Percentiles rank a stretch among this genome's conserved stretches.
Evolutionary conservation across 2,113 vertebrate species (phyloP).

Genomic region (Paramormyrops kingsleyae): DNA sequence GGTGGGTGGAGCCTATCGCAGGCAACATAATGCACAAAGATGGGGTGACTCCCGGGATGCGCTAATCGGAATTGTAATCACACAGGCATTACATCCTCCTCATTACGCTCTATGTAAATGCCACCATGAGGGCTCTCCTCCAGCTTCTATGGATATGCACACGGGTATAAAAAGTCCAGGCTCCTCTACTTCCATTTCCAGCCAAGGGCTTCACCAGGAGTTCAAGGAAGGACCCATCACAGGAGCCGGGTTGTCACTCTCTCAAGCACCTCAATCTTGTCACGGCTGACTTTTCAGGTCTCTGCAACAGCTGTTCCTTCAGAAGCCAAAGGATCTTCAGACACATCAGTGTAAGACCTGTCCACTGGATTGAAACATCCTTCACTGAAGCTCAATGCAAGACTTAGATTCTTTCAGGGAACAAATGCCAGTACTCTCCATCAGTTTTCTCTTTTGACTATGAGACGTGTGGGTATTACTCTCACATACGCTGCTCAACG

Average conservation of each 20-base stretch:
- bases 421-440: background rate
- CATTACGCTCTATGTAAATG: background rate
- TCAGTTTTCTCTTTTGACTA: background rate
- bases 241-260: background rate
- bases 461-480: background rate
- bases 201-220: background rate
- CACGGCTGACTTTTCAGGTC: background rate
- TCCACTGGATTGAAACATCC: slow-evolving; percentile 2
- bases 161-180: background rate
- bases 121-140: background rate
- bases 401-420: background rate
- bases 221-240: background rate
- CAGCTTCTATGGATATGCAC: background rate
- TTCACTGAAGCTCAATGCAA: background rate
- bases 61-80: background rate
- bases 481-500: background rate
- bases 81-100: background rate
- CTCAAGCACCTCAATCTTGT: background rate
- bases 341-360: background rate
- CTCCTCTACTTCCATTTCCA: background rate
- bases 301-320: background rate
- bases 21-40: background rate
- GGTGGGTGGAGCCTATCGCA: background rate
- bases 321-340: background rate
- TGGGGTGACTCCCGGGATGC: background rate